Base-by-base conservation (phyloP, 2,888 invertebrate genomes). In the Stenodema calcarata region DNA sequence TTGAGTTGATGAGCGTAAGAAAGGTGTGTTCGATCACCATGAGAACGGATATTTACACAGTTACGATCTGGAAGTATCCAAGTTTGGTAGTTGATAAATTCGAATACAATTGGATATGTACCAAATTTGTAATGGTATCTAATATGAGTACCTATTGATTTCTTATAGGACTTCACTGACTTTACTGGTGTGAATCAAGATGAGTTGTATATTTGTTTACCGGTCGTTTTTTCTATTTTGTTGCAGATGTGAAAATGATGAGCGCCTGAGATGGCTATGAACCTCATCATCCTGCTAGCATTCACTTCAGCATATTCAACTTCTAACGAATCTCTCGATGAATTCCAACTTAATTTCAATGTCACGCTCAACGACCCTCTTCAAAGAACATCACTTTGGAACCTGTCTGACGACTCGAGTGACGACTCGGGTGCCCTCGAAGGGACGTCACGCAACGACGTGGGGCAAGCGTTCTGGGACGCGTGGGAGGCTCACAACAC, bases 241-340 rank as follows among this genome's bases (percentile, higher is more conserved):
- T 84, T 84, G 27, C 75, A 84, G 84, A 84, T 84, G 84, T 47
- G 30, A 75, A 75, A 47, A 84, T 44, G 47, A 50, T 50, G 76
- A 75, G 73, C 75, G 50, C 73, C 47, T 84, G 84, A 76, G 84
- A 73, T 73, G 84, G 84, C 75, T 35, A 75, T 84, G 84, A 76
- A 42, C 50, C 14, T 84, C 35, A 28, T 76, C 84, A n/a, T 47
- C 30, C 75, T 75, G 3, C 84, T 84, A 28, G 75, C 84, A 84
- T 44, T 73, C 27, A 35, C 76, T 2, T 44, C 84, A n/a, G 30
- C 54, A 28, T 23, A 35, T 84, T 84, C 73, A 84, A 75, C 28
- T 14, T 30, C 44, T 35, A 35, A 35, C 27, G 76, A 75, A 84
- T 75, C 75, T n/a, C 18, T n/a, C 23, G 47, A 84, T 50, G 73